Evolutionary conservation across 2,797 vertebrate species (phyloP).

Genomic region (Sphenopsis melanotis): DNA sequence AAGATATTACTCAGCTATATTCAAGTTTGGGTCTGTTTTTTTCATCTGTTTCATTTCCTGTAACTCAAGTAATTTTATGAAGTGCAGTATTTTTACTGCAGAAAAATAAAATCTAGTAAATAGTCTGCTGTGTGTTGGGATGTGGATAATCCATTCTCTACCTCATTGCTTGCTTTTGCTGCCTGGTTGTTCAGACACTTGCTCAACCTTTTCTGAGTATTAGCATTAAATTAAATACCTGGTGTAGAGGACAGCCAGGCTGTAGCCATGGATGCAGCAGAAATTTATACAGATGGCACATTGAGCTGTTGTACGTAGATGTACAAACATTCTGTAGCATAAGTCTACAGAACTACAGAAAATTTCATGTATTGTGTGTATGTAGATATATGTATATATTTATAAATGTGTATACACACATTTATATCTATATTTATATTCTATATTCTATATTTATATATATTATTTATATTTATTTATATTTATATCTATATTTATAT

Average conservation of each 20-base stretch:
- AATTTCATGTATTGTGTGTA: fast-evolving
- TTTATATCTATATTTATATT: no score
- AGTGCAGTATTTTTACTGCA: not conserved
- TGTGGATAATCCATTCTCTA: not conserved
- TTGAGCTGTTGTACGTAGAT: not conserved
- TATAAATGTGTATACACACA: not conserved
- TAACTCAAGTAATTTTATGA: not conserved
- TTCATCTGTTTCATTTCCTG: slow-evolving; percentile 1
- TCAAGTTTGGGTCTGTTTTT: not conserved
- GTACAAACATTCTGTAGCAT: not conserved
- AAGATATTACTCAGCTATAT: not conserved
- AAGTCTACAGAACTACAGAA: not conserved
- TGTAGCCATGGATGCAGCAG: not conserved
- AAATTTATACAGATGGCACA: not conserved
- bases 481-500: no score
- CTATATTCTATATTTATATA: no score
- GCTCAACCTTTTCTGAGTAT: not conserved
- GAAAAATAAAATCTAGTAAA: not conserved
- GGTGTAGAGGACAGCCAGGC: not conserved
- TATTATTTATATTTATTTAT: no score
- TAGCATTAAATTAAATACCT: not conserved
- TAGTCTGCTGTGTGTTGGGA: not conserved
- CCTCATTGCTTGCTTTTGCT: not conserved
- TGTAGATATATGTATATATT: fast-evolving
- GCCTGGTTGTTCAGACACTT: not conserved